phyloP scores from a whole-genome alignment of 1,140 invertebrate species.

The Leptopilina boulardi region DNA sequence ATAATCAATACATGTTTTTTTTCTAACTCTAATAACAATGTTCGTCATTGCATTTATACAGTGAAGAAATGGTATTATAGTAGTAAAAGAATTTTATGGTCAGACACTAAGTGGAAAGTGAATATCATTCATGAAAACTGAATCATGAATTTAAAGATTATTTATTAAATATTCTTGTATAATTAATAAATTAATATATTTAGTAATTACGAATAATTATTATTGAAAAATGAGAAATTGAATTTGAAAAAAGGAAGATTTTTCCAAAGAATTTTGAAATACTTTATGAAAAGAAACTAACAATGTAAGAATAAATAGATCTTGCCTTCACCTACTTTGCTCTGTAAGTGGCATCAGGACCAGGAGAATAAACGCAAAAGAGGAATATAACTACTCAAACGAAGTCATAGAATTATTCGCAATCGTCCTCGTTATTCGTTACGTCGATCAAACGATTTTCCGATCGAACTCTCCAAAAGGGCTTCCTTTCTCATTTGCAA shows the following conservation, averaged over 20 bases:
- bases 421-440: constrained; percentile 22
- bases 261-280: too few relatives aligned
- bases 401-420: constrained; percentile 29
- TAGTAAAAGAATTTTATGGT: background rate
- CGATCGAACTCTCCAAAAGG: constrained; percentile 19
- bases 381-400: constrained; percentile 28
- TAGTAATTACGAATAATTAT: too few relatives aligned
- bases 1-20: too few relatives aligned
- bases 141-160: too few relatives aligned
- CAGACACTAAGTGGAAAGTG: background rate
- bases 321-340: constrained; percentile 6
- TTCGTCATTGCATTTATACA: too few relatives aligned
- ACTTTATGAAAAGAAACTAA: background rate
- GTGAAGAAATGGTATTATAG: background rate
- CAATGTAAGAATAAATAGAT: background rate
- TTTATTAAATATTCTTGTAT: too few relatives aligned
- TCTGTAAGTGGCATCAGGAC: constrained; percentile 20
- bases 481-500: constrained; percentile 24
- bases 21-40: too few relatives aligned
- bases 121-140: too few relatives aligned
- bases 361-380: constrained; percentile 6
- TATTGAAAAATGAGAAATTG: too few relatives aligned
- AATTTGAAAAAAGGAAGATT: too few relatives aligned
- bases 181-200: too few relatives aligned
- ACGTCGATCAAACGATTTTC: constrained; percentile 31